A percentile compares a stretch with the other conserved stretches of the same genome.
phyloP scores from a whole-genome alignment of 2,888 invertebrate species.

The Coleophora flavipennella region DNA sequence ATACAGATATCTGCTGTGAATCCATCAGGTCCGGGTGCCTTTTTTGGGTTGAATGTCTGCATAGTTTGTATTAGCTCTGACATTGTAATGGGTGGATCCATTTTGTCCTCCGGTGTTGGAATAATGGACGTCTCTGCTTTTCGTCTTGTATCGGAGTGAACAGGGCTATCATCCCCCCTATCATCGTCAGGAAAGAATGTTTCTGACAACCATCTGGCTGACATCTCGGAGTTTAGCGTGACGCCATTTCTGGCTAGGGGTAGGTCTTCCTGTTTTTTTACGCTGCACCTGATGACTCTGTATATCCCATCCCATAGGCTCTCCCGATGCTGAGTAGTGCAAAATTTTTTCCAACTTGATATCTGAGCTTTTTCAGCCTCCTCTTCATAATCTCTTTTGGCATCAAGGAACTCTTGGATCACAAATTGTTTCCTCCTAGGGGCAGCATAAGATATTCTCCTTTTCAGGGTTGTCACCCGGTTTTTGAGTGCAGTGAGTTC shows the following conservation, averaged over 20 bases:
- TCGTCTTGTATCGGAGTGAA: too few relatives aligned
- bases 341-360: not conserved
- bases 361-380: not conserved
- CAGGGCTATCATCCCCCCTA: not conserved
- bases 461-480: not conserved
- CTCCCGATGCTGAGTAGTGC: not conserved
- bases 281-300: not conserved
- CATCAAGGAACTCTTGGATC: not conserved
- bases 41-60: conserved; percentile 8
- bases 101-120: too few relatives aligned
- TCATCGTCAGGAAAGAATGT: not conserved
- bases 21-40: conserved; percentile 16
- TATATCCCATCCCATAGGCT: not conserved
- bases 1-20: conserved; percentile 16
- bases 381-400: not conserved
- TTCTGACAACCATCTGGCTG: not conserved
- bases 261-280: not conserved
- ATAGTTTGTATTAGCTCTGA: conserved; percentile 5
- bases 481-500: not conserved
- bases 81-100: conserved; percentile 8
- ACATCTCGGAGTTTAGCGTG: not conserved
- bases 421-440: conserved; percentile 5
- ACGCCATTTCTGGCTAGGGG: not conserved
- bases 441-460: not conserved
- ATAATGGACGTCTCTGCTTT: too few relatives aligned